Conservation (phyloP, 2,113 vertebrate species). For the Okapia johnstoni region DNA sequence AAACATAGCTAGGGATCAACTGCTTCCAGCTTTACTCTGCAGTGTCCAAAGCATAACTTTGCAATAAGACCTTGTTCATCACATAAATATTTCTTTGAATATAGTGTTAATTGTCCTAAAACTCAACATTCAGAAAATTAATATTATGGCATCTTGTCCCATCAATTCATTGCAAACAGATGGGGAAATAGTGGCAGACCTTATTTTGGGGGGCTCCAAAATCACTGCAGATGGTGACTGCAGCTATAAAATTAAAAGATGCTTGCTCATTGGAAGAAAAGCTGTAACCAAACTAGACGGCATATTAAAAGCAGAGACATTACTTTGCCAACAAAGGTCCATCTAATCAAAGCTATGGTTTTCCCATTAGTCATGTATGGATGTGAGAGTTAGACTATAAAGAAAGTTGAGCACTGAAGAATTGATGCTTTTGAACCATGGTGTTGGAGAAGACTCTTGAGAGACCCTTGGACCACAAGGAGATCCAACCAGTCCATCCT, state of each 20-base stretch:
- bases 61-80: background rate
- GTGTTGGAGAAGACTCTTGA: background rate
- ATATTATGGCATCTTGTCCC: background rate
- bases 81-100: background rate
- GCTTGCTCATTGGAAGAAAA: background rate
- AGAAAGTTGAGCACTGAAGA: background rate
- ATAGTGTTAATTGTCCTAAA: background rate
- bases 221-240: background rate
- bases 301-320: background rate
- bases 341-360: background rate
- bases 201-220: background rate
- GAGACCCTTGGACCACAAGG: background rate
- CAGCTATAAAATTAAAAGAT: background rate
- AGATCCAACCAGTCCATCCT: background rate
- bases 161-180: background rate
- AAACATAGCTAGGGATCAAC: constrained; percentile 51
- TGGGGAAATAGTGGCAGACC: background rate
- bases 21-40: constrained; percentile 3
- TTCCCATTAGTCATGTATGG: background rate
- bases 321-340: background rate
- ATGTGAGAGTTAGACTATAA: background rate
- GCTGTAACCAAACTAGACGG: background rate
- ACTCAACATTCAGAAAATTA: background rate
- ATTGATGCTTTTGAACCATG: background rate
- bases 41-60: background rate